Evolutionary conservation across 2,113 vertebrate genomes (phyloP), one percentile per base, ranked within the genome.

Genomic region (Tichodroma muraria): DNA sequence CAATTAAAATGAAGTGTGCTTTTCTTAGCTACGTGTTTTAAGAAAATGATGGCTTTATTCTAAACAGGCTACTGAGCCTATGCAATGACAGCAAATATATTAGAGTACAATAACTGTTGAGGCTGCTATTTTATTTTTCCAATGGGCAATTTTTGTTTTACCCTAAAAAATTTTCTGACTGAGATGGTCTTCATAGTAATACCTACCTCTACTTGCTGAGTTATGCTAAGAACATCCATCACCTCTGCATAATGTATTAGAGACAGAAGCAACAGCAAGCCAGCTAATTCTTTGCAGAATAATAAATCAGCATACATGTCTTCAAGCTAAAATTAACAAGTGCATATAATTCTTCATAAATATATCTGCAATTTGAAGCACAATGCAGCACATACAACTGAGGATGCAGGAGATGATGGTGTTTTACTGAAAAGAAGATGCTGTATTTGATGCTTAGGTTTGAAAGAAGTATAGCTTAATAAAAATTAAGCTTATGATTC

Each of bases 401-500:
- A 93, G 50, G 78, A 92, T 65, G 57, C 30, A 57, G 18, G 71
- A 88, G 11, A 69, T 4, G 3, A 19, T 66, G 47, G 1, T 6
- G 77, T 94, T 72, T 49, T 61, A 93, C 30, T 81, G 38, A 71
- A 75, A 78, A 63, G 53, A 94, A 92, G 85, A 91, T 33, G 69
- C 65, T 84, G 2, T 76, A 78, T 60, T 75, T 95, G 47, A 79
- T 57, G 42, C 52, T 92, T 87, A 88, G 40, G n/a, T 64, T 81
- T 89, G 53, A 95, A 89, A 73, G 80, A 86, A 85, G 17, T 50
- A 81, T 14, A 68, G 61, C 53, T 94, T 92, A 85, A 87, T 81
- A 84, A 95, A 83, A 89, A 95, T 61, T 49, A 88, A 92, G 30
- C 63, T 89, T 92, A 65, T 53, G 42, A 94, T 93, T 93, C 78